Evolutionary conservation across 1,140 invertebrate species (phyloP).

Genomic region (Dermatophagoides farinae): DNA sequence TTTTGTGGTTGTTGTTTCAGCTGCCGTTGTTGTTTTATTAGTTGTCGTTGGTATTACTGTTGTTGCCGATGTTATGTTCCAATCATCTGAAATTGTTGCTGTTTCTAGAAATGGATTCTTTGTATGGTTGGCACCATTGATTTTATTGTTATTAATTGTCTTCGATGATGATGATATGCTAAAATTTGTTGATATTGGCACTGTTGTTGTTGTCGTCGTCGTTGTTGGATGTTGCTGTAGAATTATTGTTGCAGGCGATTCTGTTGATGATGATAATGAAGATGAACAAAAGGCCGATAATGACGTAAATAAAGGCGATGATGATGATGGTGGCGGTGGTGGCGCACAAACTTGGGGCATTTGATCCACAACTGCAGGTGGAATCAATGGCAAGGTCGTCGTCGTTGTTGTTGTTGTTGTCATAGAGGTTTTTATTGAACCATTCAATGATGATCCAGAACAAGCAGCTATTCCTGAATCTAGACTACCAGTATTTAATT

Average conservation of each 20-base stretch:
- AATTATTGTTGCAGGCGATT: background rate
- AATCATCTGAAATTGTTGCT: constrained; percentile 55
- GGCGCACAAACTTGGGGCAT: constrained; percentile 4
- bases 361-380: constrained; percentile 1
- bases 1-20: constrained; percentile 21
- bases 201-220: constrained; percentile 36
- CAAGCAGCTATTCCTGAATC: background rate
- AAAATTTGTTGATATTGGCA: constrained; percentile 17
- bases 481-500: no score
- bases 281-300: background rate
- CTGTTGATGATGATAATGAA: background rate
- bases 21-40: constrained; percentile 29
- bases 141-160: constrained; percentile 9
- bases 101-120: constrained; percentile 25
- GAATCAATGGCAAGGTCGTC: background rate
- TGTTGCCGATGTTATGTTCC: constrained; percentile 27
- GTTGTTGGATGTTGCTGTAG: constrained; percentile 25
- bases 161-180: constrained; percentile 15
- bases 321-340: background rate
- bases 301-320: background rate
- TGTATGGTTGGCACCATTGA: constrained; percentile 21
- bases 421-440: background rate
- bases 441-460: background rate
- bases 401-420: background rate
- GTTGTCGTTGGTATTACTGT: background rate